A percentile compares a stretch with the other conserved stretches of the same genome.
These are phyloP conservation scores for Gymnothorax reevesii DNA, from an alignment of 2,797 vertebrate species.

Conservation along the genomic window DNA sequence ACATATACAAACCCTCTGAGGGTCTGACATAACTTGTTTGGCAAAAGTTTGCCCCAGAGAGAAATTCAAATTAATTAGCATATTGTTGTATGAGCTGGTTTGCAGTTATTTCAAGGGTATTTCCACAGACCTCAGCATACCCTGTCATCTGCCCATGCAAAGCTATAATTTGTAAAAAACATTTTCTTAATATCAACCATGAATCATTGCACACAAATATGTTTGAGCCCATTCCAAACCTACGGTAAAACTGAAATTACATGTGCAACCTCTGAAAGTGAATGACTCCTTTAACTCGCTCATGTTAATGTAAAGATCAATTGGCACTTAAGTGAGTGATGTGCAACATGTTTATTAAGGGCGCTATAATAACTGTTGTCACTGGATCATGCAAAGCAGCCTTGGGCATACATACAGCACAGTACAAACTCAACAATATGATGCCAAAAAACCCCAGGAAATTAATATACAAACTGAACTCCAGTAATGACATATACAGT, in stretches of 20 bases:
- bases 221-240: background rate
- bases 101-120: background rate
- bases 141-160: background rate
- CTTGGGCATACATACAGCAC: conserved; percentile 74
- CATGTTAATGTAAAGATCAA: conserved; percentile 50
- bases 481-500: conserved; percentile 69
- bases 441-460: conserved; percentile 58
- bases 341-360: conserved; percentile 87
- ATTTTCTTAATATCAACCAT: background rate
- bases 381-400: conserved; percentile 86
- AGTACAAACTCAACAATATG: conserved; percentile 70
- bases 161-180: background rate
- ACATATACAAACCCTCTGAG: background rate
- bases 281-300: conserved; percentile 30
- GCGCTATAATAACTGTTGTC: conserved; percentile 75
- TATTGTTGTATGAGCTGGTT: background rate
- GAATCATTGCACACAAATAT: background rate
- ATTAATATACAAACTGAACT: conserved; percentile 71
- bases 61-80: background rate
- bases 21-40: background rate
- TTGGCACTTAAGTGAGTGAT: conserved; percentile 71
- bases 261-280: background rate
- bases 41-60: background rate
- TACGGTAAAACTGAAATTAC: background rate
- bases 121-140: background rate